phyloP scores from a whole-genome alignment of 2,888 invertebrate genomes.

The Gibbula magus region DNA sequence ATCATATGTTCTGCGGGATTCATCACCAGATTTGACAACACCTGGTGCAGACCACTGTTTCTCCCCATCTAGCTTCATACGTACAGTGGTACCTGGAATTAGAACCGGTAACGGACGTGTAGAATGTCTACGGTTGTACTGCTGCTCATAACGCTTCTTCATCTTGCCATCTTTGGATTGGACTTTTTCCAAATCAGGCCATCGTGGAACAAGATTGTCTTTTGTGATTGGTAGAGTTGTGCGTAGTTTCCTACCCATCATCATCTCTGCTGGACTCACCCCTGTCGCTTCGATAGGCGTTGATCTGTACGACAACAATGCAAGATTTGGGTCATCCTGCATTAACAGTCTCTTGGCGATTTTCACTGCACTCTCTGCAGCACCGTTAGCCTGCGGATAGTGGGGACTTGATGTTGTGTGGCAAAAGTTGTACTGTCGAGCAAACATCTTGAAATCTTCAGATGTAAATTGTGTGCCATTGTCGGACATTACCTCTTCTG shows the following conservation, averaged over 20 bases:
- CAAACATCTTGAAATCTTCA: conserved; percentile 16
- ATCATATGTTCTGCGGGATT: no score
- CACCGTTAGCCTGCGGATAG: conserved; percentile 28
- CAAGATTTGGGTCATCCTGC: conserved; percentile 24
- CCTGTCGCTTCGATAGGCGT: conserved; percentile 22
- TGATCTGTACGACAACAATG: conserved; percentile 14
- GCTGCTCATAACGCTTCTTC: background rate
- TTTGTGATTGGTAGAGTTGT: background rate
- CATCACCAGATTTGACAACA: no score
- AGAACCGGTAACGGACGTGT: background rate
- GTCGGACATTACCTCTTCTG: conserved; percentile 26
- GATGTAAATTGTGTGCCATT: conserved; percentile 31
- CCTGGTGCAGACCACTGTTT: conserved; percentile 4
- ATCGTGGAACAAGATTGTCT: background rate
- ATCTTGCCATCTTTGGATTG: background rate
- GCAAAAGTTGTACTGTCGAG: background rate
- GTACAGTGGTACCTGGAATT: conserved; percentile 1
- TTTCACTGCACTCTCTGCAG: conserved; percentile 19
- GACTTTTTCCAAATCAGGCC: background rate
- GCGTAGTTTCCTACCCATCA: conserved; percentile 7
- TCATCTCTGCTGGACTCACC: conserved; percentile 2
- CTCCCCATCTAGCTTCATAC: conserved; percentile 21
- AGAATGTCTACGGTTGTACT: conserved; percentile 22
- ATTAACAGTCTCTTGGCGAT: conserved; percentile 29
- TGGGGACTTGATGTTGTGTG: conserved; percentile 26